Evolutionary conservation across 2,888 invertebrate species (phyloP).

Genomic region (Xylota segnis): DNA sequence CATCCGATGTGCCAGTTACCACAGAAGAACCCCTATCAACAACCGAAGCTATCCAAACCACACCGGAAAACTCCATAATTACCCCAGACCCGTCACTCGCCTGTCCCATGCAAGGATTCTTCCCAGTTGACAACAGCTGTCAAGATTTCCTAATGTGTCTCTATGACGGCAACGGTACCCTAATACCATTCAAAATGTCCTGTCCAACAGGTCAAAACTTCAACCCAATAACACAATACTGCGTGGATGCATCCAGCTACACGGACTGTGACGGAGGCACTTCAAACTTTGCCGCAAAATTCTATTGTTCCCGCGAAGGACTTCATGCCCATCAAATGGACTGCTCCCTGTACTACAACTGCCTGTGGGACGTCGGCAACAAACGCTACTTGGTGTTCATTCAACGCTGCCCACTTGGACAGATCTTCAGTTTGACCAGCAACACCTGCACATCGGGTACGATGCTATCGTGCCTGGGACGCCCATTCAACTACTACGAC

Average conservation of each 20-base stretch:
- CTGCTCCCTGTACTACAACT: constrained; percentile 68
- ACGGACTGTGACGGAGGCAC: constrained; percentile 74
- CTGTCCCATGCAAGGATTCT: constrained; percentile 79
- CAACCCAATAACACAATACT: constrained; percentile 75
- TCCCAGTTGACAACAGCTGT: constrained; percentile 77
- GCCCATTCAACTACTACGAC: constrained; percentile 36
- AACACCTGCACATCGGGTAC: constrained; percentile 45
- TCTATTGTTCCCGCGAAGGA: constrained; percentile 62
- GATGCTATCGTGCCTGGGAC: constrained; percentile 50
- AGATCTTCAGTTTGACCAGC: constrained; percentile 52
- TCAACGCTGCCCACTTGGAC: constrained; percentile 47
- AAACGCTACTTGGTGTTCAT: constrained; percentile 45
- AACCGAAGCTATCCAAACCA: background rate
- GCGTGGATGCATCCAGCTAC: constrained; percentile 25
- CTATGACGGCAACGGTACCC: constrained; percentile 26
- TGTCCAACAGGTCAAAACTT: constrained; percentile 79
- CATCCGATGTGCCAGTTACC: constrained; percentile 11
- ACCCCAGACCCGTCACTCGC: constrained; percentile 32
- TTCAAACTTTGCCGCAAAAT: constrained; percentile 5
- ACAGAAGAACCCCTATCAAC: constrained; percentile 23
- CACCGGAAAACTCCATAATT: constrained; percentile 35
- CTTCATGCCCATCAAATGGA: constrained; percentile 60
- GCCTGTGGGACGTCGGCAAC: constrained; percentile 53
- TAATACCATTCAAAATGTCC: constrained; percentile 19
- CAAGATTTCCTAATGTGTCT: constrained; percentile 77